Evolutionary conservation across 2,888 invertebrate species (phyloP).

Genomic region (Heliconius ethilla): DNA sequence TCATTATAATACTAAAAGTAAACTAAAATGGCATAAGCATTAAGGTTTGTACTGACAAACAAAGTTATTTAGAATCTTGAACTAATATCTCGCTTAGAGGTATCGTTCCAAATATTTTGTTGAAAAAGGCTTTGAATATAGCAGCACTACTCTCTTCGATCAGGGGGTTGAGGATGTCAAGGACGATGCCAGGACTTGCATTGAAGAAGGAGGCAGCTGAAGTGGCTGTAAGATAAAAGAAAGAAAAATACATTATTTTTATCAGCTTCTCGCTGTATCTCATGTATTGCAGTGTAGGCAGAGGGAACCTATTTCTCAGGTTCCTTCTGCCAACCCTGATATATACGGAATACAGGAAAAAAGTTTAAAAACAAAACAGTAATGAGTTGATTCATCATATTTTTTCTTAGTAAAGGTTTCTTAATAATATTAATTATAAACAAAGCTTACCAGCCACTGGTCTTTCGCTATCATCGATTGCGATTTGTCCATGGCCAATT

Average conservation of each 20-base stretch:
- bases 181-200: constrained; percentile 83
- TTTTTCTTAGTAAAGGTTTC: neutral
- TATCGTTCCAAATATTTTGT: constrained; percentile 82
- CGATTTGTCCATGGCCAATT: constrained; percentile 83
- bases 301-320: too few species aligned
- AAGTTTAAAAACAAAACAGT: too few species aligned
- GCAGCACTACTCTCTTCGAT: constrained; percentile 85
- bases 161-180: constrained; percentile 86
- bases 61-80: constrained; percentile 51
- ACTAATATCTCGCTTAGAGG: constrained; percentile 83
- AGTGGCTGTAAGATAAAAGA: constrained; percentile 74
- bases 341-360: too few species aligned
- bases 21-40: constrained; percentile 15
- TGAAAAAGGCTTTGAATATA: constrained; percentile 81
- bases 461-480: constrained; percentile 79
- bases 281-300: too few species aligned
- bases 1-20: neutral
- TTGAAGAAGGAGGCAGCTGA: constrained; percentile 87
- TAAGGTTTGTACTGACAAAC: neutral
- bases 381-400: too few species aligned
- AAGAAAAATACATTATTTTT: neutral
- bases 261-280: too few species aligned
- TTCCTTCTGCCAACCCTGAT: too few species aligned
- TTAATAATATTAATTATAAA: neutral
- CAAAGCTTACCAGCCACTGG: constrained; percentile 78